phyloP scores from a whole-genome alignment of 2,797 vertebrate genomes.

The Sebastes hubbsi region DNA sequence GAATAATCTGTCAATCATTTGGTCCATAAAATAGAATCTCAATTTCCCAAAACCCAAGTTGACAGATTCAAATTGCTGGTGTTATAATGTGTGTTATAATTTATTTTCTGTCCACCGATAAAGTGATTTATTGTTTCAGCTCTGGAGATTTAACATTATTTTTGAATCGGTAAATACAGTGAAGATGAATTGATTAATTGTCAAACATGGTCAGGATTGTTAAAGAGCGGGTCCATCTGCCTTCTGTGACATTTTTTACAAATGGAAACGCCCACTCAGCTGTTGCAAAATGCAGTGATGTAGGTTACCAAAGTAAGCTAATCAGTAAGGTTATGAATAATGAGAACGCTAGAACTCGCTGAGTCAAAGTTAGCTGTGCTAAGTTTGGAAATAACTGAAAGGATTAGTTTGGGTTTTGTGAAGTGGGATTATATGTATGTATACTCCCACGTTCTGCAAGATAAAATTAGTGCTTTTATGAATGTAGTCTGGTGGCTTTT shows the following conservation, averaged over 20 bases:
- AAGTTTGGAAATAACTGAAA: not conserved
- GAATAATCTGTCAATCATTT: not conserved
- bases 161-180: not conserved
- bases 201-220: not conserved
- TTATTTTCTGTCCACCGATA: no score
- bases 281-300: not conserved
- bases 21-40: not conserved
- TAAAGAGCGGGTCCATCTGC: not conserved
- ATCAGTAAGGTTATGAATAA: not conserved
- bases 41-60: not conserved
- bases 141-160: not conserved
- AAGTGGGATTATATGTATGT: not conserved
- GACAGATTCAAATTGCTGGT: not conserved
- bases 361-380: no score
- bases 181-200: not conserved
- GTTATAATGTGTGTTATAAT: no score
- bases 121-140: no score
- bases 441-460: not conserved
- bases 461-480: not conserved
- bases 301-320: not conserved
- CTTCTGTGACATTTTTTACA: not conserved
- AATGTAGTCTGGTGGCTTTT: not conserved
- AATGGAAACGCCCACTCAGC: not conserved
- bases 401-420: not conserved
- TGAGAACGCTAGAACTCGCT: rapidly evolving